Evolutionary conservation across 92 coral and sea anemone genomes (phyloP).

Genomic region (Montipora capitata): DNA sequence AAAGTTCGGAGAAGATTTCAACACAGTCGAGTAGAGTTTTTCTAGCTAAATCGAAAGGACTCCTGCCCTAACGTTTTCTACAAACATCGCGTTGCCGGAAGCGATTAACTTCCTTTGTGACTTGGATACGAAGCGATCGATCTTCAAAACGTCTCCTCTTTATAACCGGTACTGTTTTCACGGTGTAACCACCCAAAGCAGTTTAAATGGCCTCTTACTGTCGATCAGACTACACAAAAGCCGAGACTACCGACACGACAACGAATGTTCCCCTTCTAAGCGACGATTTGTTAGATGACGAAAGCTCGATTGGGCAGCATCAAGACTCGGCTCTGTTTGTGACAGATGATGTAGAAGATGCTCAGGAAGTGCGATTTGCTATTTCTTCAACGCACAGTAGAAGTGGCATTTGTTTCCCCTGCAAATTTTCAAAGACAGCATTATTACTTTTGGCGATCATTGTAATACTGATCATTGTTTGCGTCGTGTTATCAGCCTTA

Average conservation of each 20-base stretch:
- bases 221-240: conserved; percentile 45
- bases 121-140: background rate
- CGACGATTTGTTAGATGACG: conserved; percentile 46
- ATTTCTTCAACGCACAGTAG: background rate
- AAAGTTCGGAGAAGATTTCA: too few species aligned
- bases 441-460: conserved; percentile 51
- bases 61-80: too few species aligned
- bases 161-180: background rate
- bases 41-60: too few species aligned
- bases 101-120: too few species aligned
- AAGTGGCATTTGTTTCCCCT: background rate
- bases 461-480: conserved; percentile 50
- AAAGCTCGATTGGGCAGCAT: background rate
- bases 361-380: conserved; percentile 18
- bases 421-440: conserved; percentile 34
- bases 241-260: conserved; percentile 43
- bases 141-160: background rate
- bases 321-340: background rate
- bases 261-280: conserved; percentile 79
- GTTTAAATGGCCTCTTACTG: conserved; percentile 6
- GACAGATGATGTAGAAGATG: background rate
- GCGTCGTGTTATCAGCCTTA: conserved; percentile 67
- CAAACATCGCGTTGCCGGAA: too few species aligned
- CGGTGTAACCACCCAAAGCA: background rate
- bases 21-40: too few species aligned